Conservation (phyloP, 2,888 invertebrate genomes). For the Drosophila falleni region DNA sequence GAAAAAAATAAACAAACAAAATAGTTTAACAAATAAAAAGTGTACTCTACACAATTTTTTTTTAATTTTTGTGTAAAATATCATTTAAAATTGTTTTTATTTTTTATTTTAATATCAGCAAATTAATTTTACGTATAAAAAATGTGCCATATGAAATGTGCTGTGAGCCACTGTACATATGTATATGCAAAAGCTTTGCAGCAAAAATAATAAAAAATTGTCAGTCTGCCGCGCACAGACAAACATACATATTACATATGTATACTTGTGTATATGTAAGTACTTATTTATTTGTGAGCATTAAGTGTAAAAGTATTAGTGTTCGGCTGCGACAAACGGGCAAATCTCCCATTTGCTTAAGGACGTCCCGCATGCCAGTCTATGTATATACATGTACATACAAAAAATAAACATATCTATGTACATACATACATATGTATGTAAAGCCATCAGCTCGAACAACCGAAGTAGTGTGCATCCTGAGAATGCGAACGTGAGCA, state of each 20-base stretch:
- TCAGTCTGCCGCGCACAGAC: constrained; percentile 13
- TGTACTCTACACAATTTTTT: too few species aligned
- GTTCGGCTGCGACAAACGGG: neutral
- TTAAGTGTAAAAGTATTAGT: neutral
- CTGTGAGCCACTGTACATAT: neutral
- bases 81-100: too few species aligned
- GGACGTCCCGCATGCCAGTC: neutral
- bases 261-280: neutral
- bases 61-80: too few species aligned
- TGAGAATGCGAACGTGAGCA: constrained; percentile 62
- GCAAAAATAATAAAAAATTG: constrained; percentile 54
- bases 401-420: too few species aligned
- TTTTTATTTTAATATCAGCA: too few species aligned
- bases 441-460: constrained; percentile 19
- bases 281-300: neutral
- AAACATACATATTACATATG: neutral
- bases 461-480: constrained; percentile 45
- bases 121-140: too few species aligned
- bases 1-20: too few species aligned
- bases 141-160: neutral
- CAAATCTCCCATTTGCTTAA: constrained; percentile 13
- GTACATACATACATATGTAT: neutral
- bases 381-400: neutral
- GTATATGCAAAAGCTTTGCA: neutral
- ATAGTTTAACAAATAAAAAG: too few species aligned